These are phyloP conservation scores for Oopsacas minuta DNA, from an alignment of 37 sponge, comb jelly and placozoan genomes.

Conservation along the genomic window DNA sequence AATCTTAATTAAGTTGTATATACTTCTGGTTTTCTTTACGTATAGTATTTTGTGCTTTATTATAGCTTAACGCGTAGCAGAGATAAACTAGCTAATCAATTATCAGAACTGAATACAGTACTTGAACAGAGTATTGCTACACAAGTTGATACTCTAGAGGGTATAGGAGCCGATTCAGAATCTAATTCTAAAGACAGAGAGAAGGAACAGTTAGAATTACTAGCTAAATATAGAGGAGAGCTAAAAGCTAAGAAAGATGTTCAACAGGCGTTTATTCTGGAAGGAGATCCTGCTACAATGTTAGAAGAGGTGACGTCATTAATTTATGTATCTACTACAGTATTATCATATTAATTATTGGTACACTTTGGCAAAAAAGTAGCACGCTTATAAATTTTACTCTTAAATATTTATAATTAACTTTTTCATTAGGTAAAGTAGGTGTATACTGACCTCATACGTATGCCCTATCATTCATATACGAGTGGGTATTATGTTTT, in stretches of 20 bases:
- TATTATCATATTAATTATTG: too few species aligned
- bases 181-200: background rate
- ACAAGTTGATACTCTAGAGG: background rate
- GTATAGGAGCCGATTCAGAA: background rate
- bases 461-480: too few species aligned
- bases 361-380: too few species aligned
- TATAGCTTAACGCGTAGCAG: background rate
- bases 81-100: background rate
- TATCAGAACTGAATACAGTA: background rate
- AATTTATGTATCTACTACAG: too few species aligned
- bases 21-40: too few species aligned
- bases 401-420: too few species aligned
- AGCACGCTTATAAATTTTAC: too few species aligned
- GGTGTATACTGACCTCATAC: too few species aligned
- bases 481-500: too few species aligned
- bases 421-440: too few species aligned
- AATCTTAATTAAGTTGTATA: too few species aligned
- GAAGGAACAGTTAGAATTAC: background rate
- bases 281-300: conserved; percentile 10
- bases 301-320: conserved; percentile 7
- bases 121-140: background rate
- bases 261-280: conserved; percentile 10
- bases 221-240: background rate
- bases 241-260: conserved; percentile 3
- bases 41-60: too few species aligned